Conservation (phyloP, 2,113 vertebrate species). For the Cavia porcellus region DNA sequence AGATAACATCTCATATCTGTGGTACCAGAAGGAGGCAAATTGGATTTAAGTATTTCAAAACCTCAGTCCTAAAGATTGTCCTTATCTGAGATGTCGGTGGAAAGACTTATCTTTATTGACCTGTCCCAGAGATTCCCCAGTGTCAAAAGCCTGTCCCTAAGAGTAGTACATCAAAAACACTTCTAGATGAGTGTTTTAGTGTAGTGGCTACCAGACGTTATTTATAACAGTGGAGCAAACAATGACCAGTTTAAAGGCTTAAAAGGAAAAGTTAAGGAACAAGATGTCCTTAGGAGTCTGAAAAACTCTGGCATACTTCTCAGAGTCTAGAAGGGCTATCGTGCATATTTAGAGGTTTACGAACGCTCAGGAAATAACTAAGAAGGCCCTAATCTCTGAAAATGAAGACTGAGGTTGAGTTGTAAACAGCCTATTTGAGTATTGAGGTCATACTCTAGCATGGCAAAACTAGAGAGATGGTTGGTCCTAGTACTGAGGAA, state of each 20-base stretch:
- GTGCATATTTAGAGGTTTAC: neutral
- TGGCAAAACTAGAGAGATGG: neutral
- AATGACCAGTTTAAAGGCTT: neutral
- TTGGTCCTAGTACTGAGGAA: neutral
- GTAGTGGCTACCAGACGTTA: neutral
- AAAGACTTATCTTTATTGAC: neutral
- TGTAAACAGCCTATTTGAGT: neutral
- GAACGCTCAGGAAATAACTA: neutral
- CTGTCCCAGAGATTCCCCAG: neutral
- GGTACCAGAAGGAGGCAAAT: neutral
- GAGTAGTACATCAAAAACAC: neutral
- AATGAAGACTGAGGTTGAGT: neutral
- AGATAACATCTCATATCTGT: neutral
- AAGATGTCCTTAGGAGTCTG: neutral
- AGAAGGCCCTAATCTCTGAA: neutral
- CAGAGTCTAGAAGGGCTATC: neutral
- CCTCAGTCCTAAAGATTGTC: neutral
- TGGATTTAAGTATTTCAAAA: neutral
- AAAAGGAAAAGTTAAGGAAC: neutral
- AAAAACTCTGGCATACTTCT: neutral
- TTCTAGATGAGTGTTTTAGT: neutral
- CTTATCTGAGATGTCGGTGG: neutral
- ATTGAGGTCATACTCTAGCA: neutral
- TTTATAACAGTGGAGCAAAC: neutral
- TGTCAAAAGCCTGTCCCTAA: neutral